Base-by-base conservation (phyloP, 2,888 invertebrate genomes). In the Eilema caniola region DNA sequence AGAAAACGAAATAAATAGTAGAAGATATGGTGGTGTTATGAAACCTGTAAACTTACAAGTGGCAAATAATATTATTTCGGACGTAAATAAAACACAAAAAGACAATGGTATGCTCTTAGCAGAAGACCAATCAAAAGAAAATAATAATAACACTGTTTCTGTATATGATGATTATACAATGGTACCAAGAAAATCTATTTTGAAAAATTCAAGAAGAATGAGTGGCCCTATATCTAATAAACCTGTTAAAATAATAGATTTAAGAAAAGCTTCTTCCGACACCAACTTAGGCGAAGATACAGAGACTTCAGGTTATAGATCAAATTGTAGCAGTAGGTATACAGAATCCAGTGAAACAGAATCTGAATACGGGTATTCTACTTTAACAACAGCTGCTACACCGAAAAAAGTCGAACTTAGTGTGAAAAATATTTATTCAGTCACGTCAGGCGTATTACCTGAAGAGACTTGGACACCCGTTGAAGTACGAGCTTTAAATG, bases 331-430 rank as follows among this genome's bases (percentile, higher is more conserved):
- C 76, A 92, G 93, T 79, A 90, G 93, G 24, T 91, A 92, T 67
- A 90, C 91, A 72, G 94, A 94, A 82, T 90, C 87, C 3, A 95
- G 94, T 86, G 96, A 95, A 81, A 93, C 92, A n/a, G 96, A 96
- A 80, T 96, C 96, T 24, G 96, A 96, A 80, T 96, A 96, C 80
- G 96, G 96, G 28, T 97, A 97, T 85, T 94, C 96, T 0, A 96
- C 96, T 14, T 96, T 97, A 71, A 96, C 96, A 3, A 94, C 96
- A 72, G 89, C 96, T 56, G 96, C 96, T 67, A 96, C 96, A 1
- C 96, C 96, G 28, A 96, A 96, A 82, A 96, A 95, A 66, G 83
- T 97, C 25, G 91, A 93, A 83, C 88, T 95, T 24, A 93, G 92
- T 72, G 81, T 91, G 71, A 88, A 89, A 72, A 89, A 93, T 53